Percentiles rank a stretch among this genome's conserved stretches.
phyloP scores from a whole-genome alignment of 2,113 vertebrate species.

The Tyto alba region DNA sequence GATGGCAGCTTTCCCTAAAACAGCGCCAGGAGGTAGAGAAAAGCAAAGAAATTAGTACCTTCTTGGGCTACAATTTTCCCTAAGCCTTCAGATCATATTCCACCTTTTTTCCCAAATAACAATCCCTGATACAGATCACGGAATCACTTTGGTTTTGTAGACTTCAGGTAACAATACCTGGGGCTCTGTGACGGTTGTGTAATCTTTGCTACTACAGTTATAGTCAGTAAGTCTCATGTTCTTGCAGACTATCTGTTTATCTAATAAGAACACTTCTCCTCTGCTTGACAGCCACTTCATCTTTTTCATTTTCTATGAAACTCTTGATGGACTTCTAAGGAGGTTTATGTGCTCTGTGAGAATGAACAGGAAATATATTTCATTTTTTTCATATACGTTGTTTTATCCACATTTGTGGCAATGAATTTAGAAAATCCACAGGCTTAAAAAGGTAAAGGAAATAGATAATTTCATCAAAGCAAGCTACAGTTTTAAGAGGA shows the following conservation, averaged over 20 bases:
- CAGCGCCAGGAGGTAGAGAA: background rate
- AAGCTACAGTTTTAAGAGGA: background rate
- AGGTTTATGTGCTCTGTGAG: background rate
- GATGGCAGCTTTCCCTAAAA: background rate
- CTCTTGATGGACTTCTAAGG: background rate
- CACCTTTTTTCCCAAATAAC: background rate
- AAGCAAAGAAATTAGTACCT: background rate
- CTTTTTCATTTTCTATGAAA: background rate
- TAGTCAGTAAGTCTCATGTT: background rate
- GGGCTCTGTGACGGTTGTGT: background rate
- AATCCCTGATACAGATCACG: background rate
- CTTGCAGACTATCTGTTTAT: background rate
- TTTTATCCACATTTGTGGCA: background rate
- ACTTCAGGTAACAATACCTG: background rate
- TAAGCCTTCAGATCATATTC: background rate
- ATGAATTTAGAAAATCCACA: background rate
- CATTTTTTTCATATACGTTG: background rate
- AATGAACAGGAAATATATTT: background rate
- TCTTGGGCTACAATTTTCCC: background rate
- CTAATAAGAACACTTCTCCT: background rate
- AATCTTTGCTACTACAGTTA: background rate
- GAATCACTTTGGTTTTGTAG: background rate
- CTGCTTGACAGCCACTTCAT: background rate
- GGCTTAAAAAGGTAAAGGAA: background rate
- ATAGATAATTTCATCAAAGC: background rate